Evolutionary conservation across 2,888 invertebrate species (phyloP), one percentile per base, ranked within the genome.

Genomic region (Andrena marginata): DNA sequence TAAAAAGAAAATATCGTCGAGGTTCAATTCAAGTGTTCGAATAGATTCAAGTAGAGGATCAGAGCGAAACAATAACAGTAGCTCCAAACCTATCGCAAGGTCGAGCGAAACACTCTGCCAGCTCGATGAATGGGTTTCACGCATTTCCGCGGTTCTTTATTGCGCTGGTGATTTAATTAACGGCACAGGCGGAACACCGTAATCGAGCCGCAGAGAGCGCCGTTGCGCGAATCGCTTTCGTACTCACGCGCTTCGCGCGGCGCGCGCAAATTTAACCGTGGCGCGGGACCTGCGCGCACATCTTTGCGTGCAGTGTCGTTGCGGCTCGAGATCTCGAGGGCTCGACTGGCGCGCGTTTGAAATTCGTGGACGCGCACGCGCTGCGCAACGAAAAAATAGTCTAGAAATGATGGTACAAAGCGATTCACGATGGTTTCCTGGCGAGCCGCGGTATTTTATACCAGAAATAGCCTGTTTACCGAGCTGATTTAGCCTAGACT

Each of bases 151-250:
- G 49, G 31, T 59, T 4, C 16, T 13, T 42, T 42, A 42, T 42
- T 71, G 20, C 60, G 51, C 20, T 20, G 29, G 29, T 49, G 42
- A 75, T 75, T 48, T 72, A 56, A 49, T 81, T 74, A 85, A 85
- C 85, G 77, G 85, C 54, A 70, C 33, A 35, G 33, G 31, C n/a
- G 62, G 23, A 60, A 60, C 78, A 82, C 77, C 82, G 85, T 81
- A 76, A 85, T 51, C 68, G 51, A 60, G 26, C n/a, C 16, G 51
- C 51, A 69, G 7, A 26, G 26, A 48, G 62, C 42, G 42, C 16
- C 51, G 20, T 49, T 56, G 35, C 33, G 35, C 5, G 71, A 67
- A 82, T 83, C 80, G 56, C 72, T 83, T 83, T 82, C 79, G 54
- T 71, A 56, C 68, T 23, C 51, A 29, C 51, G 59, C 63, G 31